A percentile compares a stretch with the other conserved stretches of the same genome.
phyloP scores from a whole-genome alignment of 2,113 vertebrate genomes.

The Nestor notabilis region DNA sequence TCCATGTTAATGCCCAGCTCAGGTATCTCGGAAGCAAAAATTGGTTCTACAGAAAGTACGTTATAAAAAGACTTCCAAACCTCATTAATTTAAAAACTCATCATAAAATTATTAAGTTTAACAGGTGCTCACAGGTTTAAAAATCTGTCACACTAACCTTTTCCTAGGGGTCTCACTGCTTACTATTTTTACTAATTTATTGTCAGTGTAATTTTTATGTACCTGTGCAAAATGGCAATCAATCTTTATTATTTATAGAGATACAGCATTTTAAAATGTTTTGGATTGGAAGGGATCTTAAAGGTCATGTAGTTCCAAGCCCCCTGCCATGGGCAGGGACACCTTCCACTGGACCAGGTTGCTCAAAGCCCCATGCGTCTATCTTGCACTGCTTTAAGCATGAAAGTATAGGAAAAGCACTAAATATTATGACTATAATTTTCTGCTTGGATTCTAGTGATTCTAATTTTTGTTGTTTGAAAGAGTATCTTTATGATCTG shows the following conservation, averaged over 20 bases:
- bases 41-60: neutral
- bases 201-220: neutral
- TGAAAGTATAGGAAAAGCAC: neutral
- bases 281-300: neutral
- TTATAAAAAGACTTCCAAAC: neutral
- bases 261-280: neutral
- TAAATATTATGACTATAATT: neutral
- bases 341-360: neutral
- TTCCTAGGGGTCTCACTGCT: neutral
- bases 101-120: neutral
- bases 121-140: neutral
- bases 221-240: neutral
- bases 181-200: neutral
- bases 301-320: neutral
- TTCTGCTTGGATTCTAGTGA: neutral
- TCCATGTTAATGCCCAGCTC: neutral
- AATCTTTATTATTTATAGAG: neutral
- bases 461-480: neutral
- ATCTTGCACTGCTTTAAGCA: neutral
- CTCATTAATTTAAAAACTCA: neutral
- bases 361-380: neutral
- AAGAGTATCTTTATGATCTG: neutral
- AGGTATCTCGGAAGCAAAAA: neutral
- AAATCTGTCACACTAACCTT: neutral
- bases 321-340: neutral